Base-by-base conservation (phyloP, 2,888 invertebrate species). In the Nemoura dubitans region DNA sequence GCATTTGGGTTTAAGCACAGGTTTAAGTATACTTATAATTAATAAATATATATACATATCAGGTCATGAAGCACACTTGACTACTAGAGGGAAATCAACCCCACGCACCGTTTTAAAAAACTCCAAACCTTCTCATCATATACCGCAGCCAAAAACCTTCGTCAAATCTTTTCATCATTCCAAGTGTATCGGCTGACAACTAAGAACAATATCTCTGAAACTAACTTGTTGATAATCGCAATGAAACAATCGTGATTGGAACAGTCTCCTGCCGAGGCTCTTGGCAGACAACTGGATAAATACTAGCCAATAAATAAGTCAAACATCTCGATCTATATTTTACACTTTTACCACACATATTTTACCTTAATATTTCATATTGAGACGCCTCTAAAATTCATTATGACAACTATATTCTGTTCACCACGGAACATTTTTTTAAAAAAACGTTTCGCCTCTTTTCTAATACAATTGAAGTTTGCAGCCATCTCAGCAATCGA, bases 211-310 rank as follows among this genome's bases (percentile, higher is more conserved):
- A 0, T 0, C 3, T 81, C n/a, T 29, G 30, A 29, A 78, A 78
- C 21, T 28, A 78, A 26, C 78, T 25, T 21, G 76, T 27, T 27
- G 81, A 29, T 28, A 81, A 28, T 81, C 1, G 30, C 30, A 28
- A 27, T 28, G 28, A 78, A 26, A 28, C 78, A 78, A 27, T 76
- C 76, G 7, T 28, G 86, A 78, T 14, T 27, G 42, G 76, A 76
- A 42, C 86, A 86, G 87, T 86, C 76, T 83, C 88, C 87, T 86
- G 83, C 88, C 88, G 88, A 87, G 88, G 88, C 88, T 88, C 88
- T 26, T 25, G 88, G 87, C 80, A 86, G 86, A 87, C 85, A 81
- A 87, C 87, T 85, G 87, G 30, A 10, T 5, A 30, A 30, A 0
- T 78, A 21, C 21, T 28, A 21, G 78, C 26, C 78, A 28, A 78